Percentiles rank a stretch among this genome's conserved stretches.
phyloP scores from a whole-genome alignment of 1,140 invertebrate genomes.

The Pseudomyrmex concolor region DNA sequence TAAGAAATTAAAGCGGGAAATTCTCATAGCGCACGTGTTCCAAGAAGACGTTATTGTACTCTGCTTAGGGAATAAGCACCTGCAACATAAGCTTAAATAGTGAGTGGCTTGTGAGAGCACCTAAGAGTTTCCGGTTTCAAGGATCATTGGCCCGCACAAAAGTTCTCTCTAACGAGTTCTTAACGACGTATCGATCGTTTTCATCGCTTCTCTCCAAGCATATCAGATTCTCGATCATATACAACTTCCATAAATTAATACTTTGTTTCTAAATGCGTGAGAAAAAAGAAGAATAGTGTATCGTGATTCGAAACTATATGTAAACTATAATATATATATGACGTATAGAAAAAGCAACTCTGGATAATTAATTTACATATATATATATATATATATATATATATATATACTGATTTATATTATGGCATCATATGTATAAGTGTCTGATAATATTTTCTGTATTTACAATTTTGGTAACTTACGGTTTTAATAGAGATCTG shows the following conservation, averaged over 20 bases:
- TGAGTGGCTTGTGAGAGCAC: constrained; percentile 33
- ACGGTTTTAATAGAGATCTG: no score
- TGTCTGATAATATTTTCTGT: no score
- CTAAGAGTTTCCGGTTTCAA: constrained; percentile 56
- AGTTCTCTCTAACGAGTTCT: constrained; percentile 41
- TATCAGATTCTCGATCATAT: constrained; percentile 38
- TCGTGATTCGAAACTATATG: background rate
- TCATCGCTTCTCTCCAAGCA: constrained; percentile 21
- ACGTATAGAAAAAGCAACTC: no score
- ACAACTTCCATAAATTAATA: constrained; percentile 21
- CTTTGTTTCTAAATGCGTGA: background rate
- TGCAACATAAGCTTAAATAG: constrained; percentile 23
- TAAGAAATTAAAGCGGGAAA: constrained; percentile 33
- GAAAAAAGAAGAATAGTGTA: background rate
- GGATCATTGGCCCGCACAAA: constrained; percentile 49
- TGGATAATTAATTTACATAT: constrained; percentile 16
- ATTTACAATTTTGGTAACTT: no score
- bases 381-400: background rate
- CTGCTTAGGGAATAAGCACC: constrained; percentile 19
- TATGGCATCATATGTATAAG: no score
- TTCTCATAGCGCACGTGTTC: constrained; percentile 49
- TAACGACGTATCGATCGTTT: constrained; percentile 47
- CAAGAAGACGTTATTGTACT: constrained; percentile 11
- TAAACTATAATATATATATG: background rate
- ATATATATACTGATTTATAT: no score